Evolutionary conservation across 2,113 vertebrate species (phyloP).

Genomic region (Panthera uncia): DNA sequence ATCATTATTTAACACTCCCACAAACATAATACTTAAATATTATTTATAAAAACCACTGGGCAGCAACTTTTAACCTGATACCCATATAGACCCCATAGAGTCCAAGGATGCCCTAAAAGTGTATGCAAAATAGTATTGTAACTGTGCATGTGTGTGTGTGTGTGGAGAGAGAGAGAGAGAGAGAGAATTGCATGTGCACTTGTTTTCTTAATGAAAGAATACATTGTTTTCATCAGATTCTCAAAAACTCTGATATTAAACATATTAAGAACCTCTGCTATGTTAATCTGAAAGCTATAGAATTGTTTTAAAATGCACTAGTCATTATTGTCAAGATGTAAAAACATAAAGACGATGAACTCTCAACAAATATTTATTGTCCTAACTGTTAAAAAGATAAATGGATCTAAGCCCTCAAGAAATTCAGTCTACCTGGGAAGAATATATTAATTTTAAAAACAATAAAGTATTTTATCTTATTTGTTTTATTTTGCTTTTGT

Average conservation of each 20-base stretch:
- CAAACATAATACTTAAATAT: background rate
- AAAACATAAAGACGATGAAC: background rate
- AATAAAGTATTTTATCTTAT: background rate
- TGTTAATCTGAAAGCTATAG: background rate
- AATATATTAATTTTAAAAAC: background rate
- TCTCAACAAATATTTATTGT: background rate
- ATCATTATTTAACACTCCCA: background rate
- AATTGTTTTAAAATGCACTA: background rate
- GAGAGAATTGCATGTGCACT: background rate
- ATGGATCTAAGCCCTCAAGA: background rate
- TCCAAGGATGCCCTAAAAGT: background rate
- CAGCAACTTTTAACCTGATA: background rate
- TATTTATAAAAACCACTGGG: background rate
- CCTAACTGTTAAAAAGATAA: background rate
- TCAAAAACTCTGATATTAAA: constrained; percentile 17
- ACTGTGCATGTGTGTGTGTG: background rate
- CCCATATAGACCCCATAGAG: background rate
- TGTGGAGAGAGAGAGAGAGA: too few relatives aligned
- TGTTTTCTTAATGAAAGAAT: background rate
- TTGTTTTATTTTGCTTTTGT: background rate
- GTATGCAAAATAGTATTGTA: background rate
- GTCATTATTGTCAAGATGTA: background rate
- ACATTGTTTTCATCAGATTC: background rate
- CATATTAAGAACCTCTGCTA: background rate
- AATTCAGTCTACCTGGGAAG: background rate